A percentile compares a stretch with the other conserved stretches of the same genome.
Conservation (phyloP, 2,113 vertebrate genomes). For the Loxodonta africana region DNA sequence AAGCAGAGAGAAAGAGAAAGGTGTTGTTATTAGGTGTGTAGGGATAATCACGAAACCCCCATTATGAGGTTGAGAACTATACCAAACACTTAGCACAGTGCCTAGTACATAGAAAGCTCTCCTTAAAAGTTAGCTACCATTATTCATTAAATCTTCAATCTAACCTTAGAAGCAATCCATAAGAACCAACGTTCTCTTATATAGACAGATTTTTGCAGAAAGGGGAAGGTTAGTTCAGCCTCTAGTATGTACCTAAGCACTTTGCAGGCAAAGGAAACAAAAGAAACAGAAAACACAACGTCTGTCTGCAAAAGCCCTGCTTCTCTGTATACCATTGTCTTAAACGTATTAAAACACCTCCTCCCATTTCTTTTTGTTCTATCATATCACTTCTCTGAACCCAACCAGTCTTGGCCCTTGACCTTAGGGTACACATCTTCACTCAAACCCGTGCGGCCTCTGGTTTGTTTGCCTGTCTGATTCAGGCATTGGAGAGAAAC, state of each 20-base stretch:
- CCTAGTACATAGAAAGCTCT: background rate
- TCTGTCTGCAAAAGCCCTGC: background rate
- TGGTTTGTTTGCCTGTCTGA: slow-evolving; percentile 60
- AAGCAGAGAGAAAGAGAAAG: background rate
- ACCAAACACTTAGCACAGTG: background rate
- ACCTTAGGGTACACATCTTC: background rate
- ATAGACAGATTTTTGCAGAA: background rate
- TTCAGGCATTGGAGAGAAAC: slow-evolving; percentile 57
- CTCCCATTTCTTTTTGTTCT: background rate
- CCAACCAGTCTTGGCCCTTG: background rate
- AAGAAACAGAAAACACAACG: background rate
- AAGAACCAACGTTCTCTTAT: background rate
- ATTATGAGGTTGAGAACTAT: background rate
- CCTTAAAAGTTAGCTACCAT: background rate
- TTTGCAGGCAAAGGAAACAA: background rate
- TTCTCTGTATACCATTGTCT: background rate
- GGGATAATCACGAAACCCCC: background rate
- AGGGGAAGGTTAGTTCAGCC: background rate
- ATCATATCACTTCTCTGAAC: background rate
- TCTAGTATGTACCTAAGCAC: background rate
- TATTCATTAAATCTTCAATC: background rate
- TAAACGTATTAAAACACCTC: background rate
- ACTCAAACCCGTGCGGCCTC: background rate
- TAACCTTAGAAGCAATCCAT: background rate
- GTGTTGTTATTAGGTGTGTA: background rate